Percentiles rank a stretch among this genome's conserved stretches.
phyloP scores from a whole-genome alignment of 2,113 vertebrate species.

The Zosterops lateralis region DNA sequence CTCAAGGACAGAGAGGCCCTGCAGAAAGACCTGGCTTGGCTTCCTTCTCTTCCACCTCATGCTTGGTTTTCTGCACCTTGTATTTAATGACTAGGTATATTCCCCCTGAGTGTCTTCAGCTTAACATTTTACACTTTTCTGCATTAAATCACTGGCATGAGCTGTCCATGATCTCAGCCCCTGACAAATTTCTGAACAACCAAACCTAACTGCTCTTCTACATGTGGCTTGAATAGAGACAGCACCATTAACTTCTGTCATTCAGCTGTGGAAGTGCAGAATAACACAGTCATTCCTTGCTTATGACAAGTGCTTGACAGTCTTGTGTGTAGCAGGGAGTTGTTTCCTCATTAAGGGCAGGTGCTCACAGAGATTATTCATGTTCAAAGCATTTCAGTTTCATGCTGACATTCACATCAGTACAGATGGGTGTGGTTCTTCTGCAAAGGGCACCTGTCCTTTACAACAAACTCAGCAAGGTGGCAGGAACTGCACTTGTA shows the following conservation, averaged over 20 bases:
- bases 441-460: rapidly evolving
- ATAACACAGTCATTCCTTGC: not conserved
- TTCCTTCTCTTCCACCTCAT: not conserved
- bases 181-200: not conserved
- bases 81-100: not conserved
- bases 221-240: not conserved
- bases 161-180: not conserved
- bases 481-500: not conserved
- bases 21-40: not conserved
- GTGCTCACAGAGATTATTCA: not conserved
- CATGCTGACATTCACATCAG: not conserved
- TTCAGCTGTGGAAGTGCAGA: not conserved
- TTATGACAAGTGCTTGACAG: not conserved
- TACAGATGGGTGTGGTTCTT: not conserved
- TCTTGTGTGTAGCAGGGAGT: not conserved
- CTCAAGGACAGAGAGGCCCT: not conserved
- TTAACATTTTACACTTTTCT: not conserved
- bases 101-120: not conserved
- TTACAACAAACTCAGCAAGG: not conserved
- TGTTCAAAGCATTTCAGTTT: not conserved
- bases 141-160: not conserved
- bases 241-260: rapidly evolving
- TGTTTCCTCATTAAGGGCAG: not conserved
- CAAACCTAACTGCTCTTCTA: not conserved
- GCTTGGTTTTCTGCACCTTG: not conserved